Percentiles rank a stretch among this genome's conserved stretches.
phyloP scores from a whole-genome alignment of 35 echinoderm and acorn worm genomes.

The Chiridota heheva region DNA sequence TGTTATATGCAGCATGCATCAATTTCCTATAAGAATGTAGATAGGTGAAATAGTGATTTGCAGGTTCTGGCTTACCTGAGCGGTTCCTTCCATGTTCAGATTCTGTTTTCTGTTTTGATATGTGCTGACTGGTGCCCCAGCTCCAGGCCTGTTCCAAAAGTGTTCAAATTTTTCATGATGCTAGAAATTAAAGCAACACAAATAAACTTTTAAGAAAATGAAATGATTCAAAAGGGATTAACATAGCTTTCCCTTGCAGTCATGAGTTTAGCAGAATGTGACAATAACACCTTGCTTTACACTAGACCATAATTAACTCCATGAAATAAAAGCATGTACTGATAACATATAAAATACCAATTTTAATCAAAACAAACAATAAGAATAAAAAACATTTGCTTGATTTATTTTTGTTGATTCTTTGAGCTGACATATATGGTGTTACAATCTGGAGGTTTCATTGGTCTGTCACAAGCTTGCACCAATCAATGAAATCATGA shows the following conservation, averaged over 20 bases:
- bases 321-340: not conserved
- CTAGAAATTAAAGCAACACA: constrained; percentile 29
- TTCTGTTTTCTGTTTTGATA: constrained; percentile 45
- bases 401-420: not conserved
- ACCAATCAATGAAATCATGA: not conserved
- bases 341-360: too few species aligned
- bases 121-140: constrained; percentile 55
- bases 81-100: constrained; percentile 55
- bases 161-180: constrained; percentile 73
- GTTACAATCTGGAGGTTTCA: not conserved
- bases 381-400: not conserved
- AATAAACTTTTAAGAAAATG: not conserved
- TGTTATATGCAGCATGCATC: not conserved
- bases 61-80: constrained; percentile 27
- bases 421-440: not conserved
- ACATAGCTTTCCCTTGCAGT: not conserved
- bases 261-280: not conserved
- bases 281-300: not conserved
- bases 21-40: not conserved
- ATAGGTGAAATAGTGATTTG: not conserved
- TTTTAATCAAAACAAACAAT: not conserved
- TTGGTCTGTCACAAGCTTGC: not conserved
- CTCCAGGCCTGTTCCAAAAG: constrained; percentile 70
- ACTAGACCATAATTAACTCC: not conserved
- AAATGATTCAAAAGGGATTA: not conserved